Base-by-base conservation (phyloP, 2,888 invertebrate genomes). In the Laothoe populi region DNA sequence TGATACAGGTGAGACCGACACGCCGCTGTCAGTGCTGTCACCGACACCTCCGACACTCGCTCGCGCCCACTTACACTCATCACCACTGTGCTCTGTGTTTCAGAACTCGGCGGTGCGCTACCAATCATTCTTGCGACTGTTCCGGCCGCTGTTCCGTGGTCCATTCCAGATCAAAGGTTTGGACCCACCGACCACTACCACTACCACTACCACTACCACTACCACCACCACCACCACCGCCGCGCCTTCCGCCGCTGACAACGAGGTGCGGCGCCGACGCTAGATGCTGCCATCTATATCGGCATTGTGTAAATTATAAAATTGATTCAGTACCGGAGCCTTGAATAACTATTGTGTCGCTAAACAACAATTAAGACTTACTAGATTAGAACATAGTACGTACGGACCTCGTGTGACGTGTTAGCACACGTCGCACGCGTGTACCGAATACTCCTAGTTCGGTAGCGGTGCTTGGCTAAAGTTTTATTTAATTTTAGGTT, bases 71-170 rank as follows among this genome's bases (percentile, higher is more conserved):
- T 10, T 38, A 1, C 4, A 38, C 4, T 38, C 40, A 62, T 19
- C 7, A 21, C n/a, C 2, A 38, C 19, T 13, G 42, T 16, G 13
- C 5, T 48, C 19, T 53, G 11, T 68, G 68, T 95, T 95, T 23
- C 93, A 97, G 97, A 96, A 96, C 84, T 95, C 96, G 4, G 96
- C 96, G 35, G 94, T 95, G 68, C 94, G 97, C 63, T 95, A 96
- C 75, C 95, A 96, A 78, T 93, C 94, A 24, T 93, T 96, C 72
- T 84, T 96, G 70, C 94, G 96, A 62, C 93, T 96, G 46, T 96
- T 97, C 90, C 95, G 96, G 74, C 96, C 97, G 2, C 86, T 96
- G 64, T 94, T 97, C 82, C 94, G 96, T 16, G 95, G 95, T n/a
- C 92, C 93, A 11, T 95, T 97, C 79, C 95, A 95, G 69, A 95